These are phyloP conservation scores for Diorhabda sublineata DNA, from an alignment of 1,140 invertebrate species.

Conservation along the genomic window DNA sequence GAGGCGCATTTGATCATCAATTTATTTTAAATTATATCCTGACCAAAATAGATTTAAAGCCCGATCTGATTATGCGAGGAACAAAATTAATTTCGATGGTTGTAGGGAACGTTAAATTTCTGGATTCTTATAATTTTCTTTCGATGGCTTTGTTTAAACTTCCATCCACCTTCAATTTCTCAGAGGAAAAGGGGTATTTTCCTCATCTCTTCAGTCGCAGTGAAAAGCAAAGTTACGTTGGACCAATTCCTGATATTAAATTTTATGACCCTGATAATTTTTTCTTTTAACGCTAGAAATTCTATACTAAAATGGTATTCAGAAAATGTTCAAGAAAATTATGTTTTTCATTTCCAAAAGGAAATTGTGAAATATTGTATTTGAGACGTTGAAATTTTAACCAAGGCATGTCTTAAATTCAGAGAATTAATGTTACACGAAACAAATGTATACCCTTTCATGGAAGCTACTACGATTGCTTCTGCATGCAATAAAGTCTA, in stretches of 20 bases:
- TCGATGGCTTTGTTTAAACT: background rate
- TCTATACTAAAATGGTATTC: conserved; percentile 8
- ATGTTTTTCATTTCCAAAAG: conserved; percentile 26
- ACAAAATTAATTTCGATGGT: too few relatives aligned
- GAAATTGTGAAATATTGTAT: conserved; percentile 30
- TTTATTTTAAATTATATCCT: conserved; percentile 8
- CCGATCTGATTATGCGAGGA: background rate
- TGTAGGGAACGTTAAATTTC: too few relatives aligned
- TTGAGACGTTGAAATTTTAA: conserved; percentile 24
- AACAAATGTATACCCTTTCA: conserved; percentile 21
- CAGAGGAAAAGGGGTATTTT: conserved; percentile 29
- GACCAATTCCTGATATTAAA: conserved; percentile 22
- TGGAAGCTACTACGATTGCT: conserved; percentile 13
- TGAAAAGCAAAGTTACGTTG: conserved; percentile 29
- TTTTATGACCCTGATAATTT: conserved; percentile 23
- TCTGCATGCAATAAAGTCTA: too few relatives aligned
- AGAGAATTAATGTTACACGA: conserved; percentile 14
- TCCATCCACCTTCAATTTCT: conserved; percentile 24
- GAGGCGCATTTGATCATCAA: conserved; percentile 6
- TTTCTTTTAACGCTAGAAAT: background rate
- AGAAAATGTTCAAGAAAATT: conserved; percentile 19
- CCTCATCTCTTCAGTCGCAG: conserved; percentile 31
- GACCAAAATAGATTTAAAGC: background rate
- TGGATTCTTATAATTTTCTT: too few relatives aligned
- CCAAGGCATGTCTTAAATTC: conserved; percentile 19